Base-by-base conservation (phyloP, 2,888 invertebrate species). In the Acrocera orbiculus region DNA sequence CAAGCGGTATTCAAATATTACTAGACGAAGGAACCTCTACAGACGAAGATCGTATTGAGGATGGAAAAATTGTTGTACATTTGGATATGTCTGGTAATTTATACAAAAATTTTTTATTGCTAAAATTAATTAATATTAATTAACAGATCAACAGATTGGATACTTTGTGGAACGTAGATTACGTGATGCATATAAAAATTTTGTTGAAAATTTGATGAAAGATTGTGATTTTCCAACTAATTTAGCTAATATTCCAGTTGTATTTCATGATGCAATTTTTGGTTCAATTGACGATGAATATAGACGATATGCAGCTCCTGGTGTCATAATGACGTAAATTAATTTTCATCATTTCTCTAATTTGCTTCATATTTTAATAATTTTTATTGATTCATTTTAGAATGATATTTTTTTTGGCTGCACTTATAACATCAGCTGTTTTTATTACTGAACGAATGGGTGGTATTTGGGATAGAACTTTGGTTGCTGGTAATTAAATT, bases 391-490 rank as follows among this genome's bases (percentile, higher is more conserved):
- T 25, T 15, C 13, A 16, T 53, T 58, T 16, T 58, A 87, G 87
- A 16, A 73, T 86, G 47, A 69, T 81, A 23, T 90, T 82, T 63
- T 83, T 90, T 62, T 62, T 89, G 61, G 76, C 87, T 1, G 75
- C 83, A 1, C 70, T 85, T 25, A 71, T 86, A 51, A 86, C 87
- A 1, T 79, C 86, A 0, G 70, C 82, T 2, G 72, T 82, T 15
- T 76, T 87, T 51, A 78, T 86, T 40, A 65, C 76, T 1, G 86
- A 86, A 53, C 70, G 78, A 22, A 66, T 73, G 46, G 83, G 85
- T 53, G 86, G 90, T 4, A 72, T 89, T 40, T 77, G 90, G 76
- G 83, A 89, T 53, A 65, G 90, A 38, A 82, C 80, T 36, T 66
- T 83, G 1, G 81, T 87, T 5, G 82, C 89, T 41, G 87, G 47